phyloP scores from a whole-genome alignment of 2,888 invertebrate species.

The Atrina japonica region DNA sequence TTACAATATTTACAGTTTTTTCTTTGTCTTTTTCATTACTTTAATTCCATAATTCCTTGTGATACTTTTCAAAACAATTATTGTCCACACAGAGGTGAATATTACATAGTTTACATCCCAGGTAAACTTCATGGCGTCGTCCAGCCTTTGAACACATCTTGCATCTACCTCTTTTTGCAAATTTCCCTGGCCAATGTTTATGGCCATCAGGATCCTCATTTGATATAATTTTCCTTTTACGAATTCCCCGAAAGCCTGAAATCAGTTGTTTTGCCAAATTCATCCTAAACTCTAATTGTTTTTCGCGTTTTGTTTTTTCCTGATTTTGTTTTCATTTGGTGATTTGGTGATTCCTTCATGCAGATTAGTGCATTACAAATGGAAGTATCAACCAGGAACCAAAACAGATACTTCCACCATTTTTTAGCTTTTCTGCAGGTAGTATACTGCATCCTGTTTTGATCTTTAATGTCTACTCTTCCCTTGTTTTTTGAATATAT shows the following conservation, averaged over 20 bases:
- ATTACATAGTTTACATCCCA: no score
- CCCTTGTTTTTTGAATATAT: constrained; percentile 21
- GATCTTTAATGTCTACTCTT: constrained; percentile 23
- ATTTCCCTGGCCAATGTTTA: no score
- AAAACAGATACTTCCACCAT: constrained; percentile 6
- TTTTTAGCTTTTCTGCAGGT: no score
- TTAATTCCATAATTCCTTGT: no score
- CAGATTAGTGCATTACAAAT: background rate
- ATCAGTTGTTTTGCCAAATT: constrained; percentile 16
- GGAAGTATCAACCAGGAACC: constrained; percentile 14
- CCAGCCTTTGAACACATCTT: no score
- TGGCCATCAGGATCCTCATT: no score
- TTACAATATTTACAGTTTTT: no score
- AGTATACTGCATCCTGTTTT: constrained; percentile 1
- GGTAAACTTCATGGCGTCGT: no score
- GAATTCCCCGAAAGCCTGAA: background rate
- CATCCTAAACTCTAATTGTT: background rate
- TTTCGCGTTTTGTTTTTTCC: background rate
- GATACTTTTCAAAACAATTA: no score
- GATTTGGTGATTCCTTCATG: constrained; percentile 13
- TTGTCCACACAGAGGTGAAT: no score
- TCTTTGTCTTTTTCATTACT: no score
- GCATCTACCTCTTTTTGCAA: no score
- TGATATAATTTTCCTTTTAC: constrained; percentile 1
- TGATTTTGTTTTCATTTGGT: background rate